Evolutionary conservation across 2,113 vertebrate species (phyloP).

Genomic region (Setophaga petechia): DNA sequence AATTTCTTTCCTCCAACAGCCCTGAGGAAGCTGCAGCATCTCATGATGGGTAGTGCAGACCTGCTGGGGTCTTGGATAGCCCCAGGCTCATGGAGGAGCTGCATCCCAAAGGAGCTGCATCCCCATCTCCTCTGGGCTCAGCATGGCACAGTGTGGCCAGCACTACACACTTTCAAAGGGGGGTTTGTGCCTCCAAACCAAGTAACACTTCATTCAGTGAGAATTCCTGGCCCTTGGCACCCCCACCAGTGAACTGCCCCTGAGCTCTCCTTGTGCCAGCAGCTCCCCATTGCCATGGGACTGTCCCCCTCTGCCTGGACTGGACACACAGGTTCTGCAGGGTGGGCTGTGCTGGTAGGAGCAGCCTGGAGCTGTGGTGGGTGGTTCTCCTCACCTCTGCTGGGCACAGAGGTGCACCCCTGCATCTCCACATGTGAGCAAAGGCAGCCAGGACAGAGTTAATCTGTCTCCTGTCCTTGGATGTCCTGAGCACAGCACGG

Average conservation of each 20-base stretch:
- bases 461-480: background rate
- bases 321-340: fast-evolving
- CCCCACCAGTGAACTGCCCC: background rate
- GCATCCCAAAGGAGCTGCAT: background rate
- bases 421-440: background rate
- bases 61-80: background rate
- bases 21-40: background rate
- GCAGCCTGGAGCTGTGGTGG: background rate
- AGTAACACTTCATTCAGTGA: background rate
- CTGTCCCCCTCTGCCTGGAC: background rate
- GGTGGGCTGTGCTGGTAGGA: background rate
- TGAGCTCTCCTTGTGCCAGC: background rate
- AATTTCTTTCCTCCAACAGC: background rate
- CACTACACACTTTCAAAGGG: background rate
- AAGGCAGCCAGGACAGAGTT: background rate
- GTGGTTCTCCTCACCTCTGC: background rate
- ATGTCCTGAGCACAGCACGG: background rate
- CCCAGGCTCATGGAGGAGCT: background rate
- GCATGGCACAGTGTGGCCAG: background rate
- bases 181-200: background rate
- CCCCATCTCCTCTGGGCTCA: background rate
- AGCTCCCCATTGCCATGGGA: background rate
- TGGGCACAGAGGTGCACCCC: too few relatives aligned
- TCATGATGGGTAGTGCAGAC: background rate
- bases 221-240: background rate